phyloP scores from a whole-genome alignment of 2,113 vertebrate genomes.

The Passer domesticus region DNA sequence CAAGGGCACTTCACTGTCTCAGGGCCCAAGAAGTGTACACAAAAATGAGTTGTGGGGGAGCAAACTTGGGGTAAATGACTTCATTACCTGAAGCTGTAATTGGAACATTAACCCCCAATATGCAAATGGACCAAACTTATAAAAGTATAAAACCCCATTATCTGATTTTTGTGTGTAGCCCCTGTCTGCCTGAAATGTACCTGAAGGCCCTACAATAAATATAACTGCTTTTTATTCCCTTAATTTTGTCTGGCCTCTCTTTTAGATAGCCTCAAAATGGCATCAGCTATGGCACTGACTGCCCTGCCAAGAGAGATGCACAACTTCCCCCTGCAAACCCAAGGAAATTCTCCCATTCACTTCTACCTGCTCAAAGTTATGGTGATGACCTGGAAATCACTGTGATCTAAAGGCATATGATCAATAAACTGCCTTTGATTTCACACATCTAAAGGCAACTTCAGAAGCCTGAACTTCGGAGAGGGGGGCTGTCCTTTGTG shows the following conservation, averaged over 20 bases:
- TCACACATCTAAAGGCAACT: constrained; percentile 28
- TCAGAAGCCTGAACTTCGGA: constrained; percentile 17
- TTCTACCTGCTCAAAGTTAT: background rate
- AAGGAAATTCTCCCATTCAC: background rate
- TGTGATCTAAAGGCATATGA: constrained; percentile 19
- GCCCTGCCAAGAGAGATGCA: accelerated
- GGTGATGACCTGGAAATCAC: background rate
- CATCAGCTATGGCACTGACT: background rate
- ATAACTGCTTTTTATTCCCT: background rate
- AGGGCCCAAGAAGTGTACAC: accelerated
- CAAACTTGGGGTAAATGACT: too few relatives aligned
- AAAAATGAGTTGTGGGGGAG: background rate
- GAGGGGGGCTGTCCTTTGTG: background rate
- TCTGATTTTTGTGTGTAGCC: background rate
- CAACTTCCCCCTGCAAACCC: background rate
- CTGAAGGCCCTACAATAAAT: background rate
- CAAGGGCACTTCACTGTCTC: background rate
- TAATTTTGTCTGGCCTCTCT: background rate
- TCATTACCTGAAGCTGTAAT: background rate
- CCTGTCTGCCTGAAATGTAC: accelerated
- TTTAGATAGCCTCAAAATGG: background rate
- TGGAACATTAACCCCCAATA: background rate
- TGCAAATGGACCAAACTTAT: background rate
- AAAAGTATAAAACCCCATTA: background rate
- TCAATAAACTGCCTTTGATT: constrained; percentile 44